Evolutionary conservation across 2,888 invertebrate genomes (phyloP), one percentile per base, ranked within the genome.

Genomic region (Branchipolynoe longqiensis): DNA sequence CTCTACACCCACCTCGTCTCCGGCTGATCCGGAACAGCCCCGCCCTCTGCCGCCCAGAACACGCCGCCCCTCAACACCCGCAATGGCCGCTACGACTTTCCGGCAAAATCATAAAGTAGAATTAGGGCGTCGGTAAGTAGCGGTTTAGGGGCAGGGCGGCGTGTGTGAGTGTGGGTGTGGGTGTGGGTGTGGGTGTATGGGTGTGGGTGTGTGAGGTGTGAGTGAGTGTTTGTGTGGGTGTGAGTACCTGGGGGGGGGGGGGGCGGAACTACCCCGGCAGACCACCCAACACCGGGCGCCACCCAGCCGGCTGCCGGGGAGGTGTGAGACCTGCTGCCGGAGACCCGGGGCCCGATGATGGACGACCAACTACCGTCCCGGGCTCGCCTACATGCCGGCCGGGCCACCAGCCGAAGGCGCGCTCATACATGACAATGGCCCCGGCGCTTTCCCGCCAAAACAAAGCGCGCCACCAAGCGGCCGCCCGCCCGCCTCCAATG

Each of bases 51-150:
- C 62, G 62, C n/a, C n/a, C n/a, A n/a, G 62, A 62, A 62, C 31
- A 25, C 31, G 31, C 62, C 31, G 62, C 25, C 31, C 62, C n/a
- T n/a, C 54, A 54, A 18, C 54, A 18, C n/a, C n/a, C n/a, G n/a
- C n/a, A n/a, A n/a, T n/a, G n/a, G n/a, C n/a, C 18, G 78, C 78
- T 78, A 18, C 41, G 18, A 78, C 78, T 28, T 78, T 54, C 78
- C 78, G 78, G 25, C 78, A 78, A 54, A 78, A 78, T 48, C 78
- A 78, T 78, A 78, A 78, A 78, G 78, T 78, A 78, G 78, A 54
- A 78, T 78, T 54, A 78, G 78, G 31, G 48, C 48, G 28, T 25
- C 28, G 78, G 1, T 41, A 54, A 41, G 78, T 25, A 54, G 48
- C 54, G 78, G 6, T 54, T 78, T 41, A 78, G 48, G 25, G 78